phyloP scores from a whole-genome alignment of 2,797 vertebrate genomes.

The Delichon dasypus region DNA sequence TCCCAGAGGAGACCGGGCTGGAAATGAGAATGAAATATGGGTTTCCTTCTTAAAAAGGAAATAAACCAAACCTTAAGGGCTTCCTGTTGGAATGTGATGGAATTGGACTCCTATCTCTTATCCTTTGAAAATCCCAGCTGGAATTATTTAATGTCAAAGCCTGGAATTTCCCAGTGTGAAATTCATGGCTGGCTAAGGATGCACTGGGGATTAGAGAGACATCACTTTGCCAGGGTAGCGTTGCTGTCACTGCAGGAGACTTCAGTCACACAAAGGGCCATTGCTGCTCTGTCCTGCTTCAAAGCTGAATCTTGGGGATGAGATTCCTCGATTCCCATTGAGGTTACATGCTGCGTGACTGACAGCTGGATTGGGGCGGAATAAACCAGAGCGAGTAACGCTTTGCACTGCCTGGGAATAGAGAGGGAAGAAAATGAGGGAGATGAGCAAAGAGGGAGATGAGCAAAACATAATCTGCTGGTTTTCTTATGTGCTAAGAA shows the following conservation, averaged over 20 bases:
- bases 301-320: constrained; percentile 47
- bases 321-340: constrained; percentile 29
- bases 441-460: background rate
- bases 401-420: background rate
- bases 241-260: constrained; percentile 38
- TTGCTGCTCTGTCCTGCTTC: constrained; percentile 48
- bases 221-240: constrained; percentile 13
- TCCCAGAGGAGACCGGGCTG: background rate
- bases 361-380: background rate
- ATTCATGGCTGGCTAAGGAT: constrained; percentile 43
- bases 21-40: constrained; percentile 17
- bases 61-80: constrained; percentile 32
- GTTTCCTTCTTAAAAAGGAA: constrained; percentile 38
- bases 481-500: background rate
- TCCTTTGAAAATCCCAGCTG: constrained; percentile 61
- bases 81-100: constrained; percentile 42
- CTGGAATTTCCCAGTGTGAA: constrained; percentile 59
- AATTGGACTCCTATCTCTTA: constrained; percentile 18
- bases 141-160: constrained; percentile 59
- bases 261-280: constrained; percentile 19
- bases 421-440: background rate
- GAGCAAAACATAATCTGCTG: background rate
- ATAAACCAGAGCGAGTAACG: background rate
- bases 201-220: constrained; percentile 54
- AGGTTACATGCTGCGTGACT: constrained; percentile 44